Percentiles rank a stretch among this genome's conserved stretches.
Evolutionary conservation across 2,797 vertebrate genomes (phyloP).

Genomic region (Meda fulgida): DNA sequence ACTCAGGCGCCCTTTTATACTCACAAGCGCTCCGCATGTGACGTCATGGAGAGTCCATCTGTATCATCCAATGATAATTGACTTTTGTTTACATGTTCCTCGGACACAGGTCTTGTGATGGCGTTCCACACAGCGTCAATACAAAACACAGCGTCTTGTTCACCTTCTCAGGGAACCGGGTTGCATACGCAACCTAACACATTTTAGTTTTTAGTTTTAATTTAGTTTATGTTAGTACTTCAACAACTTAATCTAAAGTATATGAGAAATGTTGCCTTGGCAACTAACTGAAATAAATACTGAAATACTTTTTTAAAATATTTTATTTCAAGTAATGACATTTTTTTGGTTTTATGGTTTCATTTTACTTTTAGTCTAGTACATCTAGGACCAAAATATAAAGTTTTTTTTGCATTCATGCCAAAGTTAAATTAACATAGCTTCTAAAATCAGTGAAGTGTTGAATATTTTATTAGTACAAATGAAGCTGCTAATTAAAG

Average conservation of each 20-base stretch:
- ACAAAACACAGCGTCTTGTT: background rate
- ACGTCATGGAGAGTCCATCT: background rate
- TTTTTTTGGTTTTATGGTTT: background rate
- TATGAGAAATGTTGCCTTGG: background rate
- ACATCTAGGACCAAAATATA: background rate
- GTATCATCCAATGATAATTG: background rate
- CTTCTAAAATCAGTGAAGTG: constrained; percentile 16
- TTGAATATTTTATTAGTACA: constrained; percentile 32
- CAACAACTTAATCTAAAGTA: too few relatives aligned
- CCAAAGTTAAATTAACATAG: background rate
- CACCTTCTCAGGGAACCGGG: background rate
- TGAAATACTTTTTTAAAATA: background rate
- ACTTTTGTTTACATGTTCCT: background rate
- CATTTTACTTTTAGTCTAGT: background rate
- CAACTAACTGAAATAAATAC: too few relatives aligned
- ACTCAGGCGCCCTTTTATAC: background rate
- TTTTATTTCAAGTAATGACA: background rate
- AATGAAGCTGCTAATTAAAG: constrained; percentile 16
- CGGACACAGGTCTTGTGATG: background rate
- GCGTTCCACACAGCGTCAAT: background rate
- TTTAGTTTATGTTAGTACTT: background rate
- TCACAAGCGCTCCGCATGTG: background rate
- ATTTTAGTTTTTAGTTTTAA: background rate
- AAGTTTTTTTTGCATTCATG: background rate
- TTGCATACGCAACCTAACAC: background rate